Base-by-base conservation (phyloP, 2,113 vertebrate genomes). In the Lota lota region DNA sequence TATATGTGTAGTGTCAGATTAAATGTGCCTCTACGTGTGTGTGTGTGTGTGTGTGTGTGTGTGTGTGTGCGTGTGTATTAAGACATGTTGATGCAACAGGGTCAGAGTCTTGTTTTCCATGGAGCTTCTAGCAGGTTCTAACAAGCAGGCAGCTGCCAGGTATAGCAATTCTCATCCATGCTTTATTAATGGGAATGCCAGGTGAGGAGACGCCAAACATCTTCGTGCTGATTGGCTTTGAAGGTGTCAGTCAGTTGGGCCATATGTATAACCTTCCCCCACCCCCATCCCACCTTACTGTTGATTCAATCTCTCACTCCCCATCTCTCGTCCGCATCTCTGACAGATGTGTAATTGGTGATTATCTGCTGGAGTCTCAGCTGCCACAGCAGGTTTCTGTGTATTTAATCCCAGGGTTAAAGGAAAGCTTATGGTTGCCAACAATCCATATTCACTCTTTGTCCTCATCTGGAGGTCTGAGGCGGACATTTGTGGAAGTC, bases 291-390 rank as follows among this genome's bases (percentile, higher is more conserved):
- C 28, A 1, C 28, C 4, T 6, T 33, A 33, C 28, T 33, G 28
- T 33, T 33, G 28, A 33, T 33, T 8, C 68, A 74, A 74, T 72
- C 12, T 72, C 62, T 66, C 69, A 61, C 61, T 51, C 40, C 59
- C 66, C 77, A 57, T 63, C 22, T 70, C 53, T 71, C 40, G 56
- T 73, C 68, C 63, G 57, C 73, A 64, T 73, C 76, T 73, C 56
- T 20, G 77, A 76, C 64, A 74, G 47, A 72, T 63, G 61, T 5
- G 36, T 63, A 19, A 72, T 80, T 69, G 67, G 57, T 73, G 61
- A 64, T 64, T 65, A 68, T 72, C 63, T 70, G n/a, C 64, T 33
- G 0, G 53, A 62, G 63, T 59, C 73, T 76, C 61, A 24, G 28
- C 61, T 69, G 69, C 22, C 61, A 54, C 40, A 64, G 16, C 16